A percentile compares a stretch with the other conserved stretches of the same genome.
Evolutionary conservation across 2,888 invertebrate genomes (phyloP).

Genomic region (Drosophila quinaria): DNA sequence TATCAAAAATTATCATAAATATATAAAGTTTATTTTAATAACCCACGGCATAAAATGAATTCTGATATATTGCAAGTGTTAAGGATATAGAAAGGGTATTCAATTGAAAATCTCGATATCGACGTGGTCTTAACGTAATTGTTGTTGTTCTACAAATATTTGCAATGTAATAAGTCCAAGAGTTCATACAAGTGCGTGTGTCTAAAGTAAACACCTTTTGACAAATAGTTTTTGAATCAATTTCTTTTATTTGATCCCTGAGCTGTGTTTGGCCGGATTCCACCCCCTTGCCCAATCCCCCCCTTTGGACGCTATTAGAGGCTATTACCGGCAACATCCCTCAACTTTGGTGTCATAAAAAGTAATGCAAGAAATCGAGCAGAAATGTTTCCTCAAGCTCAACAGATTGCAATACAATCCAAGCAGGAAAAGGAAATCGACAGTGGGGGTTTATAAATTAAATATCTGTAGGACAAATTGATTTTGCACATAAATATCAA

Average conservation of each 20-base stretch:
- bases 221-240: conserved; percentile 18
- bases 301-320: conserved; percentile 12
- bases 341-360: conserved; percentile 32
- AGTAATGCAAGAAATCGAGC: conserved; percentile 18
- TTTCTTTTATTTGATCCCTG: conserved; percentile 18
- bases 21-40: no score
- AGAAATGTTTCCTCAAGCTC: conserved; percentile 38
- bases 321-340: conserved; percentile 44
- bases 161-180: neutral
- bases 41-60: neutral
- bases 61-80: neutral
- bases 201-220: conserved; percentile 9
- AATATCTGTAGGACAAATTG: conserved; percentile 75
- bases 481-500: conserved; percentile 70
- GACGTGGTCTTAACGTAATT: neutral
- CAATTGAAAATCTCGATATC: neutral
- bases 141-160: conserved; percentile 7
- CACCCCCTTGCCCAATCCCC: conserved; percentile 9
- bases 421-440: neutral
- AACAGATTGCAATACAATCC: conserved; percentile 58
- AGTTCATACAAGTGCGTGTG: conserved; percentile 5
- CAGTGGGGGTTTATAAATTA: conserved; percentile 57
- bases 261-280: neutral
- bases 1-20: no score
- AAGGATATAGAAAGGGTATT: neutral